A percentile compares a stretch with the other conserved stretches of the same genome.
Conservation (phyloP, 2,797 vertebrate genomes). For the Sebastes dallii region DNA sequence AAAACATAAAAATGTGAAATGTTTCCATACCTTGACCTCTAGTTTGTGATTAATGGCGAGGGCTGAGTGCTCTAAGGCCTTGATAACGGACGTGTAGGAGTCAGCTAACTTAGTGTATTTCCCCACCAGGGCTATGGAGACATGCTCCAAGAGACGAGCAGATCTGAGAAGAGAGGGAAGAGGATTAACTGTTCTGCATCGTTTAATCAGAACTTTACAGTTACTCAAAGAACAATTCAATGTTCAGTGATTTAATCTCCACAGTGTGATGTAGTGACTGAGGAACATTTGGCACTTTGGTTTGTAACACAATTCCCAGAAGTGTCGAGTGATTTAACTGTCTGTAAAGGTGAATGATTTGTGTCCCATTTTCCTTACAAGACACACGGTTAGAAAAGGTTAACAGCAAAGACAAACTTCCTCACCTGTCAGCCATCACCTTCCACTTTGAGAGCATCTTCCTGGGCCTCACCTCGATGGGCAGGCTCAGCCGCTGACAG, state of each 20-base stretch:
- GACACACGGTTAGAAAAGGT: background rate
- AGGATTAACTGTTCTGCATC: background rate
- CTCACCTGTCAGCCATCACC: slow-evolving; percentile 94
- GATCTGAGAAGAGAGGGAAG: slow-evolving; percentile 78
- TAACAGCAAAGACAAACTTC: background rate
- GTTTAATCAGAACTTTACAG: background rate
- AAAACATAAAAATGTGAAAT: background rate
- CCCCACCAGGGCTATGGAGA: slow-evolving; percentile 94
- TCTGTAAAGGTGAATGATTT: background rate
- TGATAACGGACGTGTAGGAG: slow-evolving; percentile 96
- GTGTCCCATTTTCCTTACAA: background rate
- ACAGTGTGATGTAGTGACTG: too few species aligned
- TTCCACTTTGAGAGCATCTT: slow-evolving; percentile 97
- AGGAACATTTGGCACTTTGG: background rate
- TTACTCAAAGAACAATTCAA: background rate
- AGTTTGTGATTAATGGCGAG: slow-evolving; percentile 95
- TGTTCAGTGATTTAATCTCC: background rate
- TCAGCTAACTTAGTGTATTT: slow-evolving; percentile 97
- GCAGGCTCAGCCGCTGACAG: slow-evolving; percentile 88
- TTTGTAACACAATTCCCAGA: background rate
- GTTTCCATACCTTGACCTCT: slow-evolving; percentile 88
- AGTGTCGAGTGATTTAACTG: background rate
- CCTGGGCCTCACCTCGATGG: slow-evolving; percentile 85
- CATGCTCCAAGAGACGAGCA: slow-evolving; percentile 90
- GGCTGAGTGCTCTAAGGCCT: slow-evolving; percentile 95